Percentiles rank a stretch among this genome's conserved stretches.
Evolutionary conservation across 2,888 invertebrate genomes (phyloP).

Genomic region (Busseola fusca): DNA sequence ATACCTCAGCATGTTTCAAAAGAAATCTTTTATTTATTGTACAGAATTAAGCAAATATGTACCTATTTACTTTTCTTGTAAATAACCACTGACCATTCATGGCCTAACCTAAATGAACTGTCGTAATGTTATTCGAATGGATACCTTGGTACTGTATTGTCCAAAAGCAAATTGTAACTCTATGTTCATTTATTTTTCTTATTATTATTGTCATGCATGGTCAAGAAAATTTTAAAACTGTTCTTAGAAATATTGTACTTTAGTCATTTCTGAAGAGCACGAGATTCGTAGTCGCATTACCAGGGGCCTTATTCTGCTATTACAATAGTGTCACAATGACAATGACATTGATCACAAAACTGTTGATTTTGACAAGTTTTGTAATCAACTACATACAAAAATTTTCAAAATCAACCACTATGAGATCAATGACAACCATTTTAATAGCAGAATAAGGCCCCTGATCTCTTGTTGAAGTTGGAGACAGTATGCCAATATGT

Average conservation of each 20-base stretch:
- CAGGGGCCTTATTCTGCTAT: too few relatives aligned
- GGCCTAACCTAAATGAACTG: background rate
- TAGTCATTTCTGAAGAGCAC: background rate
- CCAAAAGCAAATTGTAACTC: too few relatives aligned
- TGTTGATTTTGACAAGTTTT: too few relatives aligned
- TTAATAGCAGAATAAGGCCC: too few relatives aligned
- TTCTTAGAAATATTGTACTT: background rate
- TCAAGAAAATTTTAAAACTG: background rate
- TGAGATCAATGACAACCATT: too few relatives aligned
- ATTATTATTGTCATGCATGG: background rate
- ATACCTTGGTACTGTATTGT: background rate
- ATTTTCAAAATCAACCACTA: too few relatives aligned
- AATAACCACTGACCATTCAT: constrained; percentile 23
- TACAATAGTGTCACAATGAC: too few relatives aligned
- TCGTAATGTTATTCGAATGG: constrained; percentile 8
- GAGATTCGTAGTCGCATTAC: background rate
- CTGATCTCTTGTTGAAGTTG: background rate
- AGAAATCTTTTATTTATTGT: constrained; percentile 62
- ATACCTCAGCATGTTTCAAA: constrained; percentile 67
- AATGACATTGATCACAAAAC: too few relatives aligned
- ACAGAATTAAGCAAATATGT: constrained; percentile 52
- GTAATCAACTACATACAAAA: too few relatives aligned
- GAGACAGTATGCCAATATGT: background rate
- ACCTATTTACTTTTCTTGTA: constrained; percentile 44
- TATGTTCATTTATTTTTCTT: background rate